phyloP scores from a whole-genome alignment of 1,140 invertebrate genomes.

The Nylanderia fulva region DNA sequence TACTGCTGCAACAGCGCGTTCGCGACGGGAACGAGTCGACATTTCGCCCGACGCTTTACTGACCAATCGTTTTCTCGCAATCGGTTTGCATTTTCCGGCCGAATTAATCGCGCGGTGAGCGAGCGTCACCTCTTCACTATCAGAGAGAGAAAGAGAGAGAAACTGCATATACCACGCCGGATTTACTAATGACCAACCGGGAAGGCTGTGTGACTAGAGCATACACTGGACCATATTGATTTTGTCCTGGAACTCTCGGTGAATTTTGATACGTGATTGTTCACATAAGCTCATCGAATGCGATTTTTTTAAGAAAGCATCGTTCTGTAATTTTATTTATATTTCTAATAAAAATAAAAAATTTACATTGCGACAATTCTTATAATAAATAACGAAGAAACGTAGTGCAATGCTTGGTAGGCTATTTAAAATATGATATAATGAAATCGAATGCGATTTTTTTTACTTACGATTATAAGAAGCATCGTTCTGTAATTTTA shows the following conservation, averaged over 20 bases:
- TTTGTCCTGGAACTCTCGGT: neutral
- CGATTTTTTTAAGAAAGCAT: neutral
- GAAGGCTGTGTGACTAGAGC: neutral
- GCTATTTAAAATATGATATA: no score
- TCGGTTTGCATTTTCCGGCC: neutral
- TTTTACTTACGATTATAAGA: neutral
- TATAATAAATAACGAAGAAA: neutral
- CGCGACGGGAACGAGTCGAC: conserved; percentile 25
- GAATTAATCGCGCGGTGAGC: conserved; percentile 20
- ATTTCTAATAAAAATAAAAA: no score
- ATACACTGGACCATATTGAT: conserved; percentile 28
- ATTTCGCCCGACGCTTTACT: neutral
- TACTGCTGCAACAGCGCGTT: conserved; percentile 24
- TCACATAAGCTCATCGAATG: neutral
- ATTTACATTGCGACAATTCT: neutral
- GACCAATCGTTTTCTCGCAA: neutral
- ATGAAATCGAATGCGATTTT: neutral
- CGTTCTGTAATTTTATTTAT: neutral
- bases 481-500: neutral
- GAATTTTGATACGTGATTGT: neutral
- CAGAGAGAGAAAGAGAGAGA: neutral
- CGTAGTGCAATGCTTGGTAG: neutral
- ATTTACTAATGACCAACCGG: conserved; percentile 32
- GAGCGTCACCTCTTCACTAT: neutral
- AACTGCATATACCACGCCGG: neutral